phyloP scores from a whole-genome alignment of 1,140 invertebrate genomes.

The Sesamia nonagrioides region DNA sequence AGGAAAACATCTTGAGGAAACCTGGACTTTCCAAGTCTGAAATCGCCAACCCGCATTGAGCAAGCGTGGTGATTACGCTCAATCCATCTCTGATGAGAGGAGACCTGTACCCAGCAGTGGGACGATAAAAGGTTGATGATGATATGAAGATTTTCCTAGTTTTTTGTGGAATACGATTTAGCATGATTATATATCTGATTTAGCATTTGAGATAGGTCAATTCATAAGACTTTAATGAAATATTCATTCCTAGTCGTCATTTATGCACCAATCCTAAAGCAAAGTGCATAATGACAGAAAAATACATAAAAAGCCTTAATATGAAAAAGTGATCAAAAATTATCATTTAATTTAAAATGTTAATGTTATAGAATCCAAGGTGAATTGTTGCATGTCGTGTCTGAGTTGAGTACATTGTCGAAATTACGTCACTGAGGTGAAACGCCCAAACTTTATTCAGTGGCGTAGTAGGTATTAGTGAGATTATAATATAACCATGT shows the following conservation, averaged over 20 bases:
- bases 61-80: too few species aligned
- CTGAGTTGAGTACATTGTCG: slow-evolving; percentile 23
- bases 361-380: slow-evolving; percentile 35
- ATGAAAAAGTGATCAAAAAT: slow-evolving; percentile 24
- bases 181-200: too few species aligned
- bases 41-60: too few species aligned
- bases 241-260: not conserved
- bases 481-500: slow-evolving; percentile 18
- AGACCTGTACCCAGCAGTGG: too few species aligned
- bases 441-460: slow-evolving; percentile 43
- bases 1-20: too few species aligned
- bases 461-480: slow-evolving; percentile 14
- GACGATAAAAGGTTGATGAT: too few species aligned
- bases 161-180: too few species aligned
- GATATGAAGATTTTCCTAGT: too few species aligned
- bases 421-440: slow-evolving; percentile 25
- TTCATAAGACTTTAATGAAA: too few species aligned
- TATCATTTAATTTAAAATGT: slow-evolving; percentile 26
- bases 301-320: slow-evolving; percentile 23
- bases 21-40: too few species aligned
- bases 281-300: slow-evolving; percentile 18
- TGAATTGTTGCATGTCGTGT: slow-evolving; percentile 43
- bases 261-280: not conserved
- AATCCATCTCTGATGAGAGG: too few species aligned
- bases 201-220: too few species aligned